Evolutionary conservation across 2,113 vertebrate genomes (phyloP), one percentile per base, ranked within the genome.

Genomic region (Sprattus sprattus): DNA sequence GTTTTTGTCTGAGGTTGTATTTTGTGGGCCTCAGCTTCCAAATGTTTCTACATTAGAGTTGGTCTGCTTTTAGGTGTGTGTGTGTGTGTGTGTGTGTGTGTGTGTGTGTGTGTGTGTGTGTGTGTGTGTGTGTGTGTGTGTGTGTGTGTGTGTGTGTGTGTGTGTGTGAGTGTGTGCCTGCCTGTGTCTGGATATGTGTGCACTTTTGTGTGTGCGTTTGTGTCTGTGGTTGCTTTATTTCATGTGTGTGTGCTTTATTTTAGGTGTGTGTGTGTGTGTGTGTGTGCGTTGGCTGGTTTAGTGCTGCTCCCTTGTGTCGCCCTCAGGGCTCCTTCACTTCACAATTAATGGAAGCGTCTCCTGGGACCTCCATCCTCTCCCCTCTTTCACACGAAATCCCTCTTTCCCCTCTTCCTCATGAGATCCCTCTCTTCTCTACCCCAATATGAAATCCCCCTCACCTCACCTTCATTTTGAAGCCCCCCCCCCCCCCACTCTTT

Each of bases 331-430:
- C 84, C 89, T 90, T 90, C 89, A 86, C 87, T 88, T 90, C 89
- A 90, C 89, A 90, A 88, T 90, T 90, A 90, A 88, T 90, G 86
- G 89, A 90, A 81, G 87, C 87, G 83, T 88, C 89, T 88, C 89
- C 15, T 44, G 87, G 87, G 89, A 90, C 39, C 82, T 39, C 71
- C 89, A 86, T 88, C 85, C 84, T 87, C 86, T 71, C 64, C 64
- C 64, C 25, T 71, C 64, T 71, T 13, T 28, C 64, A 71, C 64
- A 71, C 25, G 10, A 25, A 32, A 71, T 32, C 64, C 64, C 64
- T 71, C 64, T 13, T 13, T 71, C 25, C 28, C 80, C 86, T 83
- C 84, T 85, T 84, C 84, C 81, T 67, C 82, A 32, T 82, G 25
- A 32, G 18, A 13, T 28, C 44, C 52, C 44, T 44, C 45, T 78